These are phyloP conservation scores for Microtus montanus DNA, from an alignment of 2,113 vertebrate genomes.

Conservation along the genomic window DNA sequence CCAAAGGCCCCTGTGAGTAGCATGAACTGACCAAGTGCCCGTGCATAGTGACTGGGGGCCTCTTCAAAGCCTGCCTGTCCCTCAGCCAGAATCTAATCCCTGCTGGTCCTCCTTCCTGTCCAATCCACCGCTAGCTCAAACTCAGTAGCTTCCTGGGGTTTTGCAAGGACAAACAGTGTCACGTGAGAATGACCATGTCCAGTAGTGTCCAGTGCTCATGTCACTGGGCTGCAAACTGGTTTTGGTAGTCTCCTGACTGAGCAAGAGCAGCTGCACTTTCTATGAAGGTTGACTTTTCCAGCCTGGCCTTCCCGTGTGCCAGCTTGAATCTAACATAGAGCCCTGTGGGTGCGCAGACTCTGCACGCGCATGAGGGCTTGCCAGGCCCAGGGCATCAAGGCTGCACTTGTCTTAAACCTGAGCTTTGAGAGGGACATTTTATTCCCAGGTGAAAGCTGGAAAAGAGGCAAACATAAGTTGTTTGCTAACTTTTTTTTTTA, in stretches of 20 bases:
- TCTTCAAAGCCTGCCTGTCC: background rate
- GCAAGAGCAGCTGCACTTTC: background rate
- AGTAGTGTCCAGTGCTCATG: no score
- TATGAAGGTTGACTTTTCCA: background rate
- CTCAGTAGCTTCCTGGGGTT: background rate
- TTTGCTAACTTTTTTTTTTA: background rate
- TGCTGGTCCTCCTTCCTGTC: no score
- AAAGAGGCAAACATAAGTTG: constrained; percentile 24
- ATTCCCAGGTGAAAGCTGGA: background rate
- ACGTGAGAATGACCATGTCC: background rate
- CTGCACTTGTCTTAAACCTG: background rate
- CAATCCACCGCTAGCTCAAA: background rate
- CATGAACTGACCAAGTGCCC: background rate
- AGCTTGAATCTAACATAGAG: background rate
- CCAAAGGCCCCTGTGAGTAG: no score
- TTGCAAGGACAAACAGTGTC: background rate
- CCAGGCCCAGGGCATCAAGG: background rate
- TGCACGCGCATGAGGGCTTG: background rate
- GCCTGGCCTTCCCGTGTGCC: no score
- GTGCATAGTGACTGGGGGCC: background rate
- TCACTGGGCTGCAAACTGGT: background rate
- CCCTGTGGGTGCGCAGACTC: background rate
- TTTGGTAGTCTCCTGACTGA: background rate
- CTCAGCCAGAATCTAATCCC: background rate
- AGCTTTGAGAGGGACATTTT: background rate